phyloP scores from a whole-genome alignment of 30 jellyfish, hydroid and myxozoan genomes.

The Cassiopea xamachana region DNA sequence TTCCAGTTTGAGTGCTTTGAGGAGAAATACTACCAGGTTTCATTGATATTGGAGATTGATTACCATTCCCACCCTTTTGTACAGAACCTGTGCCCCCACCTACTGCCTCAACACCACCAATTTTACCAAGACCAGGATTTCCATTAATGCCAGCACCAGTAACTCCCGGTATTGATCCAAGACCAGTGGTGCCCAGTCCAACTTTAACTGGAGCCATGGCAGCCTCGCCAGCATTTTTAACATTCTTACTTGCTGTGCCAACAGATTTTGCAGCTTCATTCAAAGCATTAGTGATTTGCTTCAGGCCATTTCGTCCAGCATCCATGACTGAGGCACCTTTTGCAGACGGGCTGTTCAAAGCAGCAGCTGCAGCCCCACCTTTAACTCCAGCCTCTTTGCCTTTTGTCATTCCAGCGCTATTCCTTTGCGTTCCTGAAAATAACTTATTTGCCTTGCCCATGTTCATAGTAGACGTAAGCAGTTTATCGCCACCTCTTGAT shows the following conservation, averaged over 20 bases:
- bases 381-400: constrained; percentile 73
- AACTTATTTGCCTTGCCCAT: constrained; percentile 17
- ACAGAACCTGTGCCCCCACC: constrained; percentile 62
- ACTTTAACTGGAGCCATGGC: constrained; percentile 33
- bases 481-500: constrained; percentile 72
- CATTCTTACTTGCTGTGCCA: constrained; percentile 22
- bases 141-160: constrained; percentile 67
- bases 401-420: constrained; percentile 51
- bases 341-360: constrained; percentile 22
- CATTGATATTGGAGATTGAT: constrained; percentile 42
- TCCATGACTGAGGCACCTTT: constrained; percentile 65
- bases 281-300: constrained; percentile 50
- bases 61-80: constrained; percentile 79
- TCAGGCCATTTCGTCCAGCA: constrained; percentile 53
- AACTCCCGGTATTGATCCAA: constrained; percentile 71
- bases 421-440: constrained; percentile 1
- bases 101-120: constrained; percentile 53
- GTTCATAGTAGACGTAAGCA: constrained; percentile 1
- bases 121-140: constrained; percentile 68
- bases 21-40: not conserved
- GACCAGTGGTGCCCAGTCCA: constrained; percentile 73
- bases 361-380: constrained; percentile 70
- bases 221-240: constrained; percentile 19
- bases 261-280: constrained; percentile 41
- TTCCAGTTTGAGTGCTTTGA: constrained; percentile 34